phyloP scores from a whole-genome alignment of 2,888 invertebrate species.

The Cantharis flavilabris region DNA sequence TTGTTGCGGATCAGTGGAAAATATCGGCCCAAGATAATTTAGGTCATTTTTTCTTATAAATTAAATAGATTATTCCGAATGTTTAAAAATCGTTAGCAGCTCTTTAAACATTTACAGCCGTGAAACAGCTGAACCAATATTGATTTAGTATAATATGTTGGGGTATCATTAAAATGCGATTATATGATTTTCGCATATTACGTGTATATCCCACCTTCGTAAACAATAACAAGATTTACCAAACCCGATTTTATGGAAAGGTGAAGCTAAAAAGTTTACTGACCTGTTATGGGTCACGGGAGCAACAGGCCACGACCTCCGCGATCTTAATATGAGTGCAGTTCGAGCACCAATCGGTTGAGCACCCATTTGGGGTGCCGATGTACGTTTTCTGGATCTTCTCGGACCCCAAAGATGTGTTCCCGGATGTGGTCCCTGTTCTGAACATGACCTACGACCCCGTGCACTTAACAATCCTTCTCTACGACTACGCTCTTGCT shows the following conservation, averaged over 20 bases:
- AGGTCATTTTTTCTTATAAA: not conserved
- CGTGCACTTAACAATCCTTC: conserved; percentile 61
- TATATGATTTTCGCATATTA: not conserved
- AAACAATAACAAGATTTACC: not conserved
- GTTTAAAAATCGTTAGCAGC: not conserved
- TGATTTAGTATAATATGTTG: not conserved
- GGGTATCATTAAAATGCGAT: not conserved
- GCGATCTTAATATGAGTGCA: conserved; percentile 69
- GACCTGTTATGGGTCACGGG: conserved; percentile 60
- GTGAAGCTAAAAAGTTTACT: not conserved
- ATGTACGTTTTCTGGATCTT: conserved; percentile 70
- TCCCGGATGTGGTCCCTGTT: conserved; percentile 72
- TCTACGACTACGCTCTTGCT: conserved; percentile 50
- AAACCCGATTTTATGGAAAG: not conserved
- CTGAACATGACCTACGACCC: conserved; percentile 68
- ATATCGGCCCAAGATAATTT: not conserved
- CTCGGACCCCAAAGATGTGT: conserved; percentile 69
- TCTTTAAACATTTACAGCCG: not conserved
- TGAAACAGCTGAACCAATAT: not conserved
- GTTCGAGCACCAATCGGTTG: conserved; percentile 60
- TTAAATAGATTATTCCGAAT: not conserved
- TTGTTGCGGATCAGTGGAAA: too few relatives aligned
- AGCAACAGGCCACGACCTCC: conserved; percentile 78
- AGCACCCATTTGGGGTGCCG: conserved; percentile 72
- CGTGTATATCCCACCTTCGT: too few relatives aligned